Percentiles rank a stretch among this genome's conserved stretches.
These are phyloP conservation scores for Molossus molossus DNA, from an alignment of 2,797 vertebrate species.

Conservation along the genomic window DNA sequence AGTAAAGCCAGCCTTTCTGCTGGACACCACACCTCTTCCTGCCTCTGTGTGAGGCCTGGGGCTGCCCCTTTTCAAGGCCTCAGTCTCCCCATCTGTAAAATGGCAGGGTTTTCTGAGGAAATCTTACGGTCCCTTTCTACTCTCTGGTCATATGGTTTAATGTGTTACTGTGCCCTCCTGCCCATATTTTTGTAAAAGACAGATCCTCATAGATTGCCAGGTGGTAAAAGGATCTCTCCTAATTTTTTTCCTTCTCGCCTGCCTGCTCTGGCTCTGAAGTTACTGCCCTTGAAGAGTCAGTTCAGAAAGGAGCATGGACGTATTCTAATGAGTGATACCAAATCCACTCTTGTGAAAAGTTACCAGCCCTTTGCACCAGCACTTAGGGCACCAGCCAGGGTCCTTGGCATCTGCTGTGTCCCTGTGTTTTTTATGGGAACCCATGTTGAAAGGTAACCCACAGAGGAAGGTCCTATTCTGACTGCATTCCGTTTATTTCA, in stretches of 20 bases:
- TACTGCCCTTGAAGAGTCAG: neutral
- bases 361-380: neutral
- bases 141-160: neutral
- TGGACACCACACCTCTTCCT: neutral
- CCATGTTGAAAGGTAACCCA: neutral
- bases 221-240: neutral
- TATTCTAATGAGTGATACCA: neutral
- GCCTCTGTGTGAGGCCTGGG: neutral
- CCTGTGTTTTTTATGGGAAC: neutral
- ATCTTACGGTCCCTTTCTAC: neutral
- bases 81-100: constrained; percentile 29
- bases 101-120: neutral
- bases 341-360: neutral
- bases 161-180: neutral
- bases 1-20: neutral
- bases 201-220: neutral
- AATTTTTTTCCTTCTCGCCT: neutral
- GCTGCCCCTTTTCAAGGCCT: neutral
- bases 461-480: neutral
- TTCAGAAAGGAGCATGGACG: neutral
- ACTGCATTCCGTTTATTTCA: neutral
- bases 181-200: neutral
- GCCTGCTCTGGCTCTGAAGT: neutral
- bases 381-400: neutral
- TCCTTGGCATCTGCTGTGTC: neutral